Evolutionary conservation across 2,888 invertebrate species (phyloP).

Genomic region (Tribolium freemani): DNA sequence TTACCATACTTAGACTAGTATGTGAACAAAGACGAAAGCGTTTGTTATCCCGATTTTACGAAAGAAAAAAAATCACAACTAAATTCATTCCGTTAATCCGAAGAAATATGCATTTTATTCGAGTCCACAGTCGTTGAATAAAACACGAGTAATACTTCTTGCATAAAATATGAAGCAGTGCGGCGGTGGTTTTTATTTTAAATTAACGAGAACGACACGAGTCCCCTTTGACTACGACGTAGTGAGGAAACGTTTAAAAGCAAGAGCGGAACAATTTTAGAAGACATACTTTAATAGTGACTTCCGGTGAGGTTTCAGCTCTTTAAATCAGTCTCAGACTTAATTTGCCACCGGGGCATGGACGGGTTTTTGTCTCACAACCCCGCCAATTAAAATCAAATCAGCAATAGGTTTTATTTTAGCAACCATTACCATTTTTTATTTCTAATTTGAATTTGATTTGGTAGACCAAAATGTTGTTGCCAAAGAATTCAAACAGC

Average conservation of each 20-base stretch:
- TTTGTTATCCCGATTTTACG: slow-evolving; percentile 5
- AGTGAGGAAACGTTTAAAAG: slow-evolving; percentile 45
- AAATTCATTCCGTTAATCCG: slow-evolving; percentile 29
- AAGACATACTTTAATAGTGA: slow-evolving; percentile 52
- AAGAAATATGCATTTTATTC: slow-evolving; percentile 25
- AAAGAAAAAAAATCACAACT: slow-evolving; percentile 11
- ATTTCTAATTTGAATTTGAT: no score
- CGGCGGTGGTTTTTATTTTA: slow-evolving; percentile 38
- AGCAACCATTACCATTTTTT: no score
- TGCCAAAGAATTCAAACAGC: no score
- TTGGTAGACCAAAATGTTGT: no score
- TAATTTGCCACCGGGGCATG: slow-evolving; percentile 17
- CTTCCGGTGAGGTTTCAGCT: slow-evolving; percentile 44
- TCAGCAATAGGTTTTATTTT: not conserved
- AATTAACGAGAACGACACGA: slow-evolving; percentile 39
- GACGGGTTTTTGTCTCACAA: not conserved
- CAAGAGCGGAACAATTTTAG: slow-evolving; percentile 49
- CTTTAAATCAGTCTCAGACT: slow-evolving; percentile 10
- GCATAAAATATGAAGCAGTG: slow-evolving; percentile 33
- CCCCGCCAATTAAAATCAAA: slow-evolving; percentile 8
- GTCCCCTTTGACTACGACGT: slow-evolving; percentile 43
- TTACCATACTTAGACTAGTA: slow-evolving; percentile 31
- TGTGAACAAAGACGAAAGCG: slow-evolving; percentile 11
- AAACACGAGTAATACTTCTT: slow-evolving; percentile 29
- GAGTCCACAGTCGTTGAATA: slow-evolving; percentile 20